Evolutionary conservation across 2,113 vertebrate species (phyloP), one percentile per base, ranked within the genome.

Genomic region (Ammodytes marinus): DNA sequence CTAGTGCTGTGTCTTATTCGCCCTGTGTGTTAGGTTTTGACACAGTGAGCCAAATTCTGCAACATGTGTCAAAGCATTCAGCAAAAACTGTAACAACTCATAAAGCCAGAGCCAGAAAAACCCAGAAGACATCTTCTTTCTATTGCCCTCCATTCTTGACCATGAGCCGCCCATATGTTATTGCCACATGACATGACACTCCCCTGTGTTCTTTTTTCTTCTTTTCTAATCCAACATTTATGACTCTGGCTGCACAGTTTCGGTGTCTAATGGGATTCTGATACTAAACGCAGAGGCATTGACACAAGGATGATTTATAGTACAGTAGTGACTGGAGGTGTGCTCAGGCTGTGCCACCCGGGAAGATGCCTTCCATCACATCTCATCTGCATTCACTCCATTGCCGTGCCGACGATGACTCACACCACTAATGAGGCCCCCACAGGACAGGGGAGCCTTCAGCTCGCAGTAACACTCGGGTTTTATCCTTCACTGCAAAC

Each of bases 331-430:
- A 50, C 12, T 50, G n/a, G 69, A 69, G 82, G 83, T 74, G 85
- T 52, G 69, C 82, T 69, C 47, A 39, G 37, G 58, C 72, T 58
- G 67, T 35, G 74, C 47, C 84, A 70, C 72, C 83, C 47, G 0
- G 79, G 80, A 84, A 88, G 82, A 83, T 53, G 69, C 86, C 80
- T 91, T 84, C 88, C 82, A 87, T 87, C 86, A 79, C 46, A 27
- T 46, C 69, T 78, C 77, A 89, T 93, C 91, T 91, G 74, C 83
- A 88, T 91, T 88, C 71, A 75, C 69, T 89, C 70, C 45, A 87
- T 90, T 87, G 66, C 50, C 69, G 64, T 15, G 12, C 61, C 3
- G 40, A 39, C 61, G 6, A 82, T 90, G 89, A 92, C 86, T 93
- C 84, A 83, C 80, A 49, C 60, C 55, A 15, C 84, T 90, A 91